Conservation (phyloP, 35 echinoderm and acorn worm species). For the Strongylocentrotus purpuratus region DNA sequence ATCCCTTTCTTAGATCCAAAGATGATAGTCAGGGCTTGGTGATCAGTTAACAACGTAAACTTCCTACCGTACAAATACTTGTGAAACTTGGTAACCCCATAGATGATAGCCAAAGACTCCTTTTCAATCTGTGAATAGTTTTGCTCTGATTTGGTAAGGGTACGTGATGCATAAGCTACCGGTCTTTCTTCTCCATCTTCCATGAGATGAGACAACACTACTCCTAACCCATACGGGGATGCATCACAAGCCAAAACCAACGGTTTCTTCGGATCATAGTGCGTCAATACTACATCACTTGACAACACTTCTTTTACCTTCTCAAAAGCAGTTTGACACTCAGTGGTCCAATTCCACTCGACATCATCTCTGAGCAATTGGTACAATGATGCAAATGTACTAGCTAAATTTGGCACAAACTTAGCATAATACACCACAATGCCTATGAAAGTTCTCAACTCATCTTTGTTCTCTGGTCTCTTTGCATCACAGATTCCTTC, state of each 20-base stretch:
- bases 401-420: conserved; percentile 71
- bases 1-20: conserved; percentile 69
- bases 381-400: conserved; percentile 59
- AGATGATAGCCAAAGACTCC: conserved; percentile 54
- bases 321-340: conserved; percentile 71
- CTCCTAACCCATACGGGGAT: conserved; percentile 65
- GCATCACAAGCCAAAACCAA: conserved; percentile 63
- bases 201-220: conserved; percentile 65
- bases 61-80: conserved; percentile 47
- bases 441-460: conserved; percentile 60
- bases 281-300: conserved; percentile 70
- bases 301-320: conserved; percentile 58
- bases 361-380: conserved; percentile 61
- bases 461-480: conserved; percentile 56
- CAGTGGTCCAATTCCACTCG: conserved; percentile 61
- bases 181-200: conserved; percentile 64
- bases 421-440: conserved; percentile 71
- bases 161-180: conserved; percentile 64
- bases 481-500: conserved; percentile 64
- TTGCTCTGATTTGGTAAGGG: conserved; percentile 66
- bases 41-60: conserved; percentile 60
- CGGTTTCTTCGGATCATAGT: conserved; percentile 61
- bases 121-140: conserved; percentile 75
- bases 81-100: conserved; percentile 54
- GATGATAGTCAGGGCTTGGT: conserved; percentile 64